A percentile compares a stretch with the other conserved stretches of the same genome.
Evolutionary conservation across 1,140 invertebrate species (phyloP).

Genomic region (Hypsibius dujardini): DNA sequence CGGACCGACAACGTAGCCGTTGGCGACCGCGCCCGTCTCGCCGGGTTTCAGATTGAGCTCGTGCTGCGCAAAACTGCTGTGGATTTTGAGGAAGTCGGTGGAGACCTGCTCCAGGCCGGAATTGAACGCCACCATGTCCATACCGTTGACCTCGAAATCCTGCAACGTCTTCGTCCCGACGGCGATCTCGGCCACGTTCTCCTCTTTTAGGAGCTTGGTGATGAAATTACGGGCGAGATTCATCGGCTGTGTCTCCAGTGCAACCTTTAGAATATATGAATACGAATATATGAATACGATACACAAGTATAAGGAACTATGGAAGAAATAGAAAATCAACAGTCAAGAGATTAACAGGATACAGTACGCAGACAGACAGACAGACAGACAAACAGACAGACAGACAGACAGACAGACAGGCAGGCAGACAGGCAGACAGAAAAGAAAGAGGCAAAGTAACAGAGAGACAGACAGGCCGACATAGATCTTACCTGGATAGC

Average conservation of each 20-base stretch:
- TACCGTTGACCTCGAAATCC: slow-evolving; percentile 34
- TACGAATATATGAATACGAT: too few species aligned
- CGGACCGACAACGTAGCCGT: slow-evolving; percentile 66
- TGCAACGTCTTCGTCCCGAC: slow-evolving; percentile 30
- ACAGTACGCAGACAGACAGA: too few species aligned
- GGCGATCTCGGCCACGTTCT: slow-evolving; percentile 31
- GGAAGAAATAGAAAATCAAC: too few species aligned
- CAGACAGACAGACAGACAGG: too few species aligned
- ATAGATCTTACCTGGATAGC: slow-evolving; percentile 30
- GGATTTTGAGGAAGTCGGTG: slow-evolving; percentile 34
- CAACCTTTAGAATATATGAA: slow-evolving; percentile 22
- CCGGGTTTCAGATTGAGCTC: slow-evolving; percentile 38
- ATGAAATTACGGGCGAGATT: slow-evolving; percentile 46
- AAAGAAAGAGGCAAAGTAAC: too few species aligned
- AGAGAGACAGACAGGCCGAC: too few species aligned
- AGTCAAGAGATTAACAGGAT: too few species aligned
- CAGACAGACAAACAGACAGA: too few species aligned
- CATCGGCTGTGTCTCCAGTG: slow-evolving; percentile 39
- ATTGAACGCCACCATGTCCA: slow-evolving; percentile 33
- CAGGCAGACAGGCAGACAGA: too few species aligned
- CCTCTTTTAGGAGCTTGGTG: slow-evolving; percentile 45
- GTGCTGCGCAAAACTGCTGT: slow-evolving; percentile 37
- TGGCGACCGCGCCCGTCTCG: slow-evolving; percentile 54
- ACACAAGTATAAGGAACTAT: too few species aligned
- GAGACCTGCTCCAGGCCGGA: slow-evolving; percentile 28